These are phyloP conservation scores for Drosophila tristis DNA, from an alignment of 1,140 invertebrate species.

Conservation along the genomic window DNA sequence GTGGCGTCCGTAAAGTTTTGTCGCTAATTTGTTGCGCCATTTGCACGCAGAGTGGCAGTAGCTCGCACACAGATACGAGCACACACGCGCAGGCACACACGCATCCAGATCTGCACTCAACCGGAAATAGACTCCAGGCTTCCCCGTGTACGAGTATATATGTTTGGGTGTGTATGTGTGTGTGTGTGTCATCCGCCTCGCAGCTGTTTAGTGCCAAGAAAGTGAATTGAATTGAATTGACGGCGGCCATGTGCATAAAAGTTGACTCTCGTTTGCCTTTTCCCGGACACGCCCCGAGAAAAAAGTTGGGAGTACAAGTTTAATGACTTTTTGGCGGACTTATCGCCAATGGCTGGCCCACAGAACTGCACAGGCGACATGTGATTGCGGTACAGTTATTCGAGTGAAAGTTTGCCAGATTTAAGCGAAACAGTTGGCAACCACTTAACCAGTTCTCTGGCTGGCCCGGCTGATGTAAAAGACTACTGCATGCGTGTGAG, in stretches of 20 bases:
- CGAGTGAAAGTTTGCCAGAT: slow-evolving; percentile 34
- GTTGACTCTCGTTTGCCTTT: slow-evolving; percentile 47
- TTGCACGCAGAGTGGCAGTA: slow-evolving; percentile 47
- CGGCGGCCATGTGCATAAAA: slow-evolving; percentile 56
- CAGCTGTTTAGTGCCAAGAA: slow-evolving; percentile 64
- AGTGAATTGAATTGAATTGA: slow-evolving; percentile 68
- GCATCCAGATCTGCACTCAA: not conserved
- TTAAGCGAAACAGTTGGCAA: not conserved
- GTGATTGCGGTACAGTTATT: slow-evolving; percentile 38
- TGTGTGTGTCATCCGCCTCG: not conserved
- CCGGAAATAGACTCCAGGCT: too few species aligned
- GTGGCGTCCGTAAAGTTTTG: slow-evolving; percentile 61
- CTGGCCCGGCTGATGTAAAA: not conserved
- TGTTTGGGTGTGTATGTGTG: too few species aligned
- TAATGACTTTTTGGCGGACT: slow-evolving; percentile 73
- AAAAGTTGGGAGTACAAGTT: slow-evolving; percentile 65
- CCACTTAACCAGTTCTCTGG: too few species aligned
- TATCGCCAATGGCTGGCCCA: slow-evolving; percentile 20
- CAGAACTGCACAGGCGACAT: slow-evolving; percentile 38
- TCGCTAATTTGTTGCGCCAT: slow-evolving; percentile 75
- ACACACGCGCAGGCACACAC: slow-evolving; percentile 18
- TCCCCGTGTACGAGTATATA: too few species aligned
- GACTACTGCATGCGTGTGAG: not conserved
- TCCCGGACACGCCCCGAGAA: slow-evolving; percentile 30
- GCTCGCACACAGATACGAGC: slow-evolving; percentile 14